Percentiles rank a stretch among this genome's conserved stretches.
Conservation (phyloP, 1,140 invertebrate genomes). For the Rhopalosiphum padi region DNA sequence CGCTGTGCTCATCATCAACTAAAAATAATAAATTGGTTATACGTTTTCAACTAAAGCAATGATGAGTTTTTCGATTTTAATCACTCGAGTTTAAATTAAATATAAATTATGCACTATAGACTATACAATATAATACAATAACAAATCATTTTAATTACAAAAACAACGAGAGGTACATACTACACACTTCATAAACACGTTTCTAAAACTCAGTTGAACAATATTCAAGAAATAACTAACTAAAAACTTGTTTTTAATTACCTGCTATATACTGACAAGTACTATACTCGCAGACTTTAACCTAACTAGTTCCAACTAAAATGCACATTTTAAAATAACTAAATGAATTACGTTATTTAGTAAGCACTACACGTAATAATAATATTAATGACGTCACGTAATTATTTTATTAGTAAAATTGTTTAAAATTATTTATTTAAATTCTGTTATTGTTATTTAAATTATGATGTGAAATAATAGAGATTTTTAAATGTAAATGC, state of each 20-base stretch:
- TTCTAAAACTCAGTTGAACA: background rate
- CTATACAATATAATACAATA: too few species aligned
- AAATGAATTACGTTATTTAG: background rate
- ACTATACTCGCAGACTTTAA: background rate
- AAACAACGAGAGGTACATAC: background rate
- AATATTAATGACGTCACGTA: background rate
- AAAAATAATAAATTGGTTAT: background rate
- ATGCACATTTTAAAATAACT: background rate
- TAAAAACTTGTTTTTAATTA: constrained; percentile 5
- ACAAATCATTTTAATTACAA: background rate
- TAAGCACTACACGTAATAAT: background rate
- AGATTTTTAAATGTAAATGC: background rate
- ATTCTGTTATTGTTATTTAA: background rate
- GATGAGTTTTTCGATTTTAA: background rate
- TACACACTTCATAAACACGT: constrained; percentile 13
- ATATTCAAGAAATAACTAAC: constrained; percentile 13
- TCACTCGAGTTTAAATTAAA: background rate
- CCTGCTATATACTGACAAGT: background rate
- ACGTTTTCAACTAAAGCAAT: background rate
- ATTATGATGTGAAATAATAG: background rate
- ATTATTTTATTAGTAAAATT: background rate
- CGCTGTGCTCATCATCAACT: too few species aligned
- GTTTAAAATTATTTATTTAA: background rate
- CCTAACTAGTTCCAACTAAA: background rate
- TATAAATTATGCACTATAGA: background rate